Base-by-base conservation (phyloP, 2,888 invertebrate genomes). In the Hybos culiciformis region DNA sequence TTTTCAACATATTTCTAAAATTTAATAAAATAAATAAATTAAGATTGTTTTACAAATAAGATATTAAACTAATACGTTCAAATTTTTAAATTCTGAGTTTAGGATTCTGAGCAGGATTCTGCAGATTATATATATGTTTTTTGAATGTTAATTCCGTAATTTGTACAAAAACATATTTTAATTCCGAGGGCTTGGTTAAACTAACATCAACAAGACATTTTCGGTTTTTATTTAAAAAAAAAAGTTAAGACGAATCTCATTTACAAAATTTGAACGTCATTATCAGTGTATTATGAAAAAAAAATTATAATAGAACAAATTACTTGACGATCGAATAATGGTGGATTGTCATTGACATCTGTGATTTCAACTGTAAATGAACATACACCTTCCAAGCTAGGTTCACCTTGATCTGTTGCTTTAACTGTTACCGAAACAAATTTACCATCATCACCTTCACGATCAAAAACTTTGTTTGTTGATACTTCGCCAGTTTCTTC, bases 341-440 rank as follows among this genome's bases (percentile, higher is more conserved):
- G 92, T 7, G 92, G 91, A 67, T 96, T 96, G 64, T 97, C 97
- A 61, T 97, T 98, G 36, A 93, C 90, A 65, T 97, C 97, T 2
- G 91, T 91, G 42, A 97, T 92, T 71, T 93, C 93, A 37, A 94
- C 94, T 14, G 92, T 93, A 63, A 98, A 97, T 7, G 96, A 96
- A 67, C 98, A 98, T 51, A 96, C 94, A 20, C 96, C 94, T 67
- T 96, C 96, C 52, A 98, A 67, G 0, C 92, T 91, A 2, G 96
- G 94, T 63, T 91, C 91, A n/a, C 96, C 98, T 62, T 94, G 88
- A 75, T 98, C 98, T 1, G 93, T 93, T 5, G 96, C 98, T 69
- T 96, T 94, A 0, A 96, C 90, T 0, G 94, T 96, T 5, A 93
- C 91, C 0, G 91, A 91, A 6, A 93, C 93, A 66, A 92, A 92